phyloP scores from a whole-genome alignment of 1,140 invertebrate species.

The Diabrotica undecimpunctata region DNA sequence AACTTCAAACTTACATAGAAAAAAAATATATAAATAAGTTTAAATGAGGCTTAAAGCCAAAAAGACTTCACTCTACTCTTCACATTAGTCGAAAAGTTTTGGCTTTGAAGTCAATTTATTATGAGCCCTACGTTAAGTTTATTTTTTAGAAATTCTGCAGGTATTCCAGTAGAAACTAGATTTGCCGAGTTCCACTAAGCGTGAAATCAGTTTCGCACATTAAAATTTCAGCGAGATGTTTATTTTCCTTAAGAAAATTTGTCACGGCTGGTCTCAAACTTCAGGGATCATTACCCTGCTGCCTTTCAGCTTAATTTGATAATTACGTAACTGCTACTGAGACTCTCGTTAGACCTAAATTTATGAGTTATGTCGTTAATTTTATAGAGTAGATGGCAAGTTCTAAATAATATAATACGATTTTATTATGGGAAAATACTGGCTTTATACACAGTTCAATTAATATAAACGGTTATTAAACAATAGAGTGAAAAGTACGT shows the following conservation, averaged over 20 bases:
- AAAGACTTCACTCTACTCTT: too few relatives aligned
- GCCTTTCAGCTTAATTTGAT: neutral
- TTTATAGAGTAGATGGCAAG: too few relatives aligned
- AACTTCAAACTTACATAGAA: too few relatives aligned
- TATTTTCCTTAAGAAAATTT: slow-evolving; percentile 3
- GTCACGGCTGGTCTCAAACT: neutral
- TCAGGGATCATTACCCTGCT: neutral
- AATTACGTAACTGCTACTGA: neutral
- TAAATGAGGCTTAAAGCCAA: too few relatives aligned
- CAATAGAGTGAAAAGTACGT: too few relatives aligned
- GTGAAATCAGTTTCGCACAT: slow-evolving; percentile 2
- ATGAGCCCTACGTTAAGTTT: neutral
- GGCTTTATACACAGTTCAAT: too few relatives aligned
- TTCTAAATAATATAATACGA: too few relatives aligned
- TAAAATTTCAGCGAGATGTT: neutral
- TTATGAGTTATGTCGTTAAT: too few relatives aligned
- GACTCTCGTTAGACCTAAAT: too few relatives aligned
- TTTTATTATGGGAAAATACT: too few relatives aligned
- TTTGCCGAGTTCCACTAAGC: neutral
- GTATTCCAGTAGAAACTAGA: neutral
- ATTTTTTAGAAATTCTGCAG: neutral
- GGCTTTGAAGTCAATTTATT: neutral
- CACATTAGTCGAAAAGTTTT: neutral
- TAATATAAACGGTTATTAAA: too few relatives aligned
- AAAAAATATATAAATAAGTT: too few relatives aligned